A percentile compares a stretch with the other conserved stretches of the same genome.
These are phyloP conservation scores for Mastomys coucha DNA, from an alignment of 2,113 vertebrate species.

Conservation along the genomic window DNA sequence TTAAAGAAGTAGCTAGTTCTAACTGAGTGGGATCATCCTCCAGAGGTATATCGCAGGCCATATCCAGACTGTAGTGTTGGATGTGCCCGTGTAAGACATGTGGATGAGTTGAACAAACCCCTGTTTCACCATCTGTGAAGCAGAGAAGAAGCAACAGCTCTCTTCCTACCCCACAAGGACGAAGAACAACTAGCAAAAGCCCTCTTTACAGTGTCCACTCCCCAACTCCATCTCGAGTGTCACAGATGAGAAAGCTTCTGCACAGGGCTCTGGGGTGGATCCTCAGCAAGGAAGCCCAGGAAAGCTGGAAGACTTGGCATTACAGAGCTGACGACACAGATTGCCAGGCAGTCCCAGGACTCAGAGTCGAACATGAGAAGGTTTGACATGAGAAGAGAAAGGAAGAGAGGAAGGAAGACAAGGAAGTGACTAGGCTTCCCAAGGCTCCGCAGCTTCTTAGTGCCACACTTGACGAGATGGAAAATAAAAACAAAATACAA, in stretches of 20 bases:
- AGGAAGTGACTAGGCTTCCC: background rate
- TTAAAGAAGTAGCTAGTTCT: background rate
- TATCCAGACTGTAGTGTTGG: background rate
- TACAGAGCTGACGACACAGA: background rate
- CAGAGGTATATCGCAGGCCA: background rate
- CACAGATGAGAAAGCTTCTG: background rate
- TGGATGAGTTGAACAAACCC: background rate
- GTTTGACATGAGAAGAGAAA: background rate
- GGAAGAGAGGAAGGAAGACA: background rate
- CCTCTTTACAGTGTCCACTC: background rate
- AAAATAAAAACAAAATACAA: background rate
- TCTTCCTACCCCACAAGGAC: fast-evolving
- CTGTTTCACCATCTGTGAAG: background rate
- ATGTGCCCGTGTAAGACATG: background rate
- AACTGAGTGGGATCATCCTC: background rate
- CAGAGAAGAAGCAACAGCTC: background rate
- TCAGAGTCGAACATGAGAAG: background rate
- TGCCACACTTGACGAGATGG: background rate
- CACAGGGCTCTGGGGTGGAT: background rate
- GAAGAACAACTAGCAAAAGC: background rate
- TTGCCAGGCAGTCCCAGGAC: background rate
- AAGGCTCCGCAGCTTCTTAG: background rate
- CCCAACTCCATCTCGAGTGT: fast-evolving
- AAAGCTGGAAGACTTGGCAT: background rate
- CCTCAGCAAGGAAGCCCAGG: background rate